Conservation (phyloP, 2,113 vertebrate species). For the Craseonycteris thonglongyai region DNA sequence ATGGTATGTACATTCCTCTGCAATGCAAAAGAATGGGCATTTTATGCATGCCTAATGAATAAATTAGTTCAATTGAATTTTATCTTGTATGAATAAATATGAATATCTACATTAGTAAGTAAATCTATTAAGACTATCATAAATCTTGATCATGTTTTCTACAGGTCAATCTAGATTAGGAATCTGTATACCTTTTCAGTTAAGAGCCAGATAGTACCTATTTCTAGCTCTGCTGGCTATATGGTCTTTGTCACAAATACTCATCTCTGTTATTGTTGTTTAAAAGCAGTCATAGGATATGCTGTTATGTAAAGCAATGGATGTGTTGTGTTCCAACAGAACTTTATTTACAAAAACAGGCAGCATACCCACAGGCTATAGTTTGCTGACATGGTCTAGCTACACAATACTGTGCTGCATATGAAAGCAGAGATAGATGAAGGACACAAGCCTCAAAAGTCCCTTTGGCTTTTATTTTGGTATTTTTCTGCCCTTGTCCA, state of each 20-base stretch:
- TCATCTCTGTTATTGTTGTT: background rate
- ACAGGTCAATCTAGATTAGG: background rate
- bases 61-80: background rate
- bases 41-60: background rate
- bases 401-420: background rate
- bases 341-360: background rate
- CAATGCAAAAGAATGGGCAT: background rate
- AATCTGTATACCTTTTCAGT: background rate
- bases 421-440: background rate
- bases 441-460: too few relatives aligned
- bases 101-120: background rate
- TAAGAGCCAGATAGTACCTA: background rate
- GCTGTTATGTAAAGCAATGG: background rate
- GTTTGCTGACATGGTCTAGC: background rate
- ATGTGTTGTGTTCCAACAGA: background rate
- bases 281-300: background rate
- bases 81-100: background rate
- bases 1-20: rapidly evolving
- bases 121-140: background rate
- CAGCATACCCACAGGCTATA: too few relatives aligned
- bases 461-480: background rate
- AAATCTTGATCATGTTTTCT: background rate
- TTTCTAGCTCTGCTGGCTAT: background rate
- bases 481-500: background rate
- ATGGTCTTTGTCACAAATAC: background rate